Base-by-base conservation (phyloP, 37 sponge, comb jelly and placozoan species). In the Petrosia ficiformis region DNA sequence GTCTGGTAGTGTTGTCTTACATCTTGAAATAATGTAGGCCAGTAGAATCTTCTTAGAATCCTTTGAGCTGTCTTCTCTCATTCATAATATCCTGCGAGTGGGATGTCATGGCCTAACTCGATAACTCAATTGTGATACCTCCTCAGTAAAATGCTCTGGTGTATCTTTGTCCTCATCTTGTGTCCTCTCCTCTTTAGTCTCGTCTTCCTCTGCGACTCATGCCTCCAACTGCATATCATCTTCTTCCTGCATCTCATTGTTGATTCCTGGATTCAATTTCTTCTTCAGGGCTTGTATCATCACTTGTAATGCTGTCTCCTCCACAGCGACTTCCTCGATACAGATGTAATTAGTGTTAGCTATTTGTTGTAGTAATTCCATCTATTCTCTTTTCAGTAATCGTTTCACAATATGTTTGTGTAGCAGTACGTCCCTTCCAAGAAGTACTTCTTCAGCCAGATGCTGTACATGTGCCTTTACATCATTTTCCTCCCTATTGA, bases 51-150 rank as follows among this genome's bases (percentile, higher is more conserved):
- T n/a, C n/a, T n/a, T n/a, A n/a, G n/a, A n/a, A n/a, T n/a, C n/a
- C 89, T 48, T 63, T 73, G 39, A 2, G 59, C 42, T 2, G 89
- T 88, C 75, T 80, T 88, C 65, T 78, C 65, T 42, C 68, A 70
- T 28, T 80, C 80, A 11, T 32, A 81, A 22, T 42, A 87, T 6
- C 11, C 76, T n/a, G n/a, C n/a, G n/a, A n/a, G n/a, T n/a, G n/a
- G n/a, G n/a, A n/a, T n/a, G n/a, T n/a, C n/a, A n/a, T n/a, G n/a
- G n/a, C n/a, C n/a, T n/a, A n/a, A n/a, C n/a, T n/a, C n/a, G n/a
- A n/a, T n/a, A n/a, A n/a, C 78, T 4, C 21, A 42, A 25, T 26
- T n/a, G n/a, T n/a, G n/a, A n/a, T n/a, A n/a, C n/a, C n/a, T n/a
- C 30, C 16, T 43, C 1, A 82, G 88, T 3, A 87, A 59, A 4